A percentile compares a stretch with the other conserved stretches of the same genome.
These are phyloP conservation scores for Nothoprocta perdicaria DNA, from an alignment of 2,113 vertebrate genomes.

Conservation along the genomic window DNA sequence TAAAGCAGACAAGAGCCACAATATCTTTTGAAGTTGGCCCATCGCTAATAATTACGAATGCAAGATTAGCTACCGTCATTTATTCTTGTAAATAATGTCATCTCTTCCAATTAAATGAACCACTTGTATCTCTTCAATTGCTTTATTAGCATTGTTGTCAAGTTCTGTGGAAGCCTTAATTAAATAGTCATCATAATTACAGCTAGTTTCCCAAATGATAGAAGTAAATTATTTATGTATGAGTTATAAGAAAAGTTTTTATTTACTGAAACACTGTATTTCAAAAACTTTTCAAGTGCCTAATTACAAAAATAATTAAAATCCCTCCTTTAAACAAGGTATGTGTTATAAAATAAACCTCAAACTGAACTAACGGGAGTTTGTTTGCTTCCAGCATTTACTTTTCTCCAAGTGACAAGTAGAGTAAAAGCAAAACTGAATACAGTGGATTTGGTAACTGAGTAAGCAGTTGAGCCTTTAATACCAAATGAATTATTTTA, in stretches of 20 bases:
- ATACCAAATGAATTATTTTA: constrained; percentile 21
- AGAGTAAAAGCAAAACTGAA: neutral
- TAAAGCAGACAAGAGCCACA: constrained; percentile 43
- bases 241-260: constrained; percentile 39
- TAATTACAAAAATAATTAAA: constrained; percentile 28
- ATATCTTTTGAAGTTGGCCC: constrained; percentile 56
- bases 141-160: constrained; percentile 74
- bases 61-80: constrained; percentile 72
- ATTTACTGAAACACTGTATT: constrained; percentile 2
- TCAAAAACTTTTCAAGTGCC: constrained; percentile 13
- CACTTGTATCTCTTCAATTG: constrained; percentile 54
- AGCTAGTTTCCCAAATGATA: constrained; percentile 65
- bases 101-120: constrained; percentile 79
- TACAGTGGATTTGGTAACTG: neutral
- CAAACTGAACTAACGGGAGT: neutral
- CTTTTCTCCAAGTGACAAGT: neutral
- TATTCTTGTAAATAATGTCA: constrained; percentile 77
- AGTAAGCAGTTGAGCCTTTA: constrained; percentile 3
- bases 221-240: constrained; percentile 58
- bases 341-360: neutral
- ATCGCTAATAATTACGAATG: constrained; percentile 72
- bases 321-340: neutral
- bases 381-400: neutral
- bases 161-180: constrained; percentile 71
- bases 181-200: constrained; percentile 73